phyloP scores from a whole-genome alignment of 2,797 vertebrate species.

The Lophotriccus pileatus region DNA sequence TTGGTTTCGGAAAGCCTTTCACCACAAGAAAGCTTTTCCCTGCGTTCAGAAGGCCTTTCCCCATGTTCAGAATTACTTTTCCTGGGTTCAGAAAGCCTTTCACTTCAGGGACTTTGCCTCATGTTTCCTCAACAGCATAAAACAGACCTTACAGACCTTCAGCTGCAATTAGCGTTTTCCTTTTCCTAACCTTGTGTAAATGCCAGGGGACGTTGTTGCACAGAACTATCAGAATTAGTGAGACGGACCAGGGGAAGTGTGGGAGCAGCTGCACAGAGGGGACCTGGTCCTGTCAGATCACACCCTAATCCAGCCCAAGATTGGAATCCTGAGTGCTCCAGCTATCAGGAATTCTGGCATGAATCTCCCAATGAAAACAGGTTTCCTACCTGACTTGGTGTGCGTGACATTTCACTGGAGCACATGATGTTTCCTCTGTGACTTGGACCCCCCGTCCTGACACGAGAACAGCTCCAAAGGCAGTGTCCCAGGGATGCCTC shows the following conservation, averaged over 20 bases:
- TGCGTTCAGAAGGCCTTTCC: neutral
- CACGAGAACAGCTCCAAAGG: neutral
- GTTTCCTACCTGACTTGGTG: neutral
- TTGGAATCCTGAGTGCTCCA: neutral
- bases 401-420: neutral
- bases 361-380: accelerated
- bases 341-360: neutral
- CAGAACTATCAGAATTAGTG: neutral
- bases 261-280: neutral
- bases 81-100: neutral
- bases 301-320: neutral
- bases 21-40: neutral
- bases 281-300: neutral
- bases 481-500: neutral
- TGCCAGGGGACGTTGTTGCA: neutral
- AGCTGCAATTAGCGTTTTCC: neutral
- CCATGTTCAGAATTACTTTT: neutral
- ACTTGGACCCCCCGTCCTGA: neutral
- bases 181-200: neutral
- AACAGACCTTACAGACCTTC: neutral
- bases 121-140: neutral
- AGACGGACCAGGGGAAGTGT: neutral
- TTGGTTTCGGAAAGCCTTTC: neutral
- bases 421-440: neutral
- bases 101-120: neutral